phyloP scores from a whole-genome alignment of 2,888 invertebrate genomes.

The Melinaea menophilus region DNA sequence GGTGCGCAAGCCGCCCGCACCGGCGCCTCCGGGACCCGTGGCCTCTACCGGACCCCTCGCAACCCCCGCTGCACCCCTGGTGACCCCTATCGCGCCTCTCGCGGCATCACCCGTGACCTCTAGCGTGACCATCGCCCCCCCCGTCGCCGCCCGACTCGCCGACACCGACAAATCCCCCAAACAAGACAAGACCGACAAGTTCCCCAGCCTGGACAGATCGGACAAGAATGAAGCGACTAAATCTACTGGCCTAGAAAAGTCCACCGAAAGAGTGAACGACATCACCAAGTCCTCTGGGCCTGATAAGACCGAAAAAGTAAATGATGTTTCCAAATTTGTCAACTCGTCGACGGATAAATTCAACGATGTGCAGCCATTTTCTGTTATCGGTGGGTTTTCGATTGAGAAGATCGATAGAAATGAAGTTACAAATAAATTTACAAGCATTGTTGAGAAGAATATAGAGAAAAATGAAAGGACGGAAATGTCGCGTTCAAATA shows the following conservation, averaged over 20 bases:
- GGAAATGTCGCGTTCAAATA: conserved; percentile 35
- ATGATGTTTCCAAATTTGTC: conserved; percentile 34
- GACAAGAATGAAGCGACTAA: conserved; percentile 6
- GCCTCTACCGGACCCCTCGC: conserved; percentile 38
- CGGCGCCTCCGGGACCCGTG: conserved; percentile 29
- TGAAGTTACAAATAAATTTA: conserved; percentile 1
- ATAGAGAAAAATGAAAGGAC: conserved; percentile 29
- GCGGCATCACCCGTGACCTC: conserved; percentile 24
- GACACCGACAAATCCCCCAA: conserved; percentile 16
- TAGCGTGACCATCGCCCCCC: too few species aligned
- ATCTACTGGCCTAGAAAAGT: neutral
- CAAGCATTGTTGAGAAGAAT: conserved; percentile 26
- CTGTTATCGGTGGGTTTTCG: too few species aligned
- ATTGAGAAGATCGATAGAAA: neutral
- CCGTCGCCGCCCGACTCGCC: conserved; percentile 36
- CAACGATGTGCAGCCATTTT: conserved; percentile 15
- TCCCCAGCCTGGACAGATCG: conserved; percentile 16
- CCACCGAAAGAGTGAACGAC: neutral
- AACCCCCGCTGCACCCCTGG: conserved; percentile 29
- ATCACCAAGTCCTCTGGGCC: neutral
- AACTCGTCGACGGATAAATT: conserved; percentile 21
- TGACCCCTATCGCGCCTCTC: too few species aligned
- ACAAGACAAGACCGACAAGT: conserved; percentile 5
- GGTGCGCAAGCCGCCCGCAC: conserved; percentile 58
- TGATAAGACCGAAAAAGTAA: conserved; percentile 11